Evolutionary conservation across 2,797 vertebrate genomes (phyloP).

Genomic region (Myotis findleyi): DNA sequence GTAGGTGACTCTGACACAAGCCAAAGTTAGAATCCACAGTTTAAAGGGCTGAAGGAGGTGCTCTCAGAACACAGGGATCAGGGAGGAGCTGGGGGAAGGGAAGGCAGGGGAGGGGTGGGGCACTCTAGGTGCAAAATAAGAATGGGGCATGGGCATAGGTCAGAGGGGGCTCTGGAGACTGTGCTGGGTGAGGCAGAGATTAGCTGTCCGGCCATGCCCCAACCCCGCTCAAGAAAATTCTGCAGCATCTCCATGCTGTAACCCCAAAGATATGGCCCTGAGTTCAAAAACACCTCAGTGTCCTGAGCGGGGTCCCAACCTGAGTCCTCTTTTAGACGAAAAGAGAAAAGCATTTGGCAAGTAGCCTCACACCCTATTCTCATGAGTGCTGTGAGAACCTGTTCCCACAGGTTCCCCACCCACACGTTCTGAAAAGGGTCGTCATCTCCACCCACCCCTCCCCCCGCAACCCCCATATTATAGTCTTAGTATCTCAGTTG

Average conservation of each 20-base stretch:
- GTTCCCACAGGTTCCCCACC: neutral
- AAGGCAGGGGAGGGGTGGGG: neutral
- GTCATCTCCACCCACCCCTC: no score
- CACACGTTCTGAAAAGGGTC: neutral
- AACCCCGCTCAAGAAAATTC: neutral
- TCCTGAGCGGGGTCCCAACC: neutral
- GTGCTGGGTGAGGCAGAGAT: neutral
- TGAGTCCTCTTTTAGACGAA: neutral
- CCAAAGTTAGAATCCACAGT: neutral
- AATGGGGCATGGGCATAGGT: no score
- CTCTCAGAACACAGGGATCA: neutral
- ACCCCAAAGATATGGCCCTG: neutral
- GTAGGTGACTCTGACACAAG: neutral
- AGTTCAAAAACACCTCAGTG: neutral
- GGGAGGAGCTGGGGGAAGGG: neutral
- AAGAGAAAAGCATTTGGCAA: neutral
- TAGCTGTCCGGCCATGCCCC: fast-evolving
- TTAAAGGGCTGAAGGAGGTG: neutral
- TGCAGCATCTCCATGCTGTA: neutral
- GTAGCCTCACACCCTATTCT: neutral
- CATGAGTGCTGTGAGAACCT: neutral
- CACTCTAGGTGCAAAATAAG: neutral
- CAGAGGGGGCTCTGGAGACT: neutral
- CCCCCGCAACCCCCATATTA: no score
- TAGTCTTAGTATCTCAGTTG: neutral